Conservation (phyloP, 2,113 vertebrate species). For the Halichoerus grypus region DNA sequence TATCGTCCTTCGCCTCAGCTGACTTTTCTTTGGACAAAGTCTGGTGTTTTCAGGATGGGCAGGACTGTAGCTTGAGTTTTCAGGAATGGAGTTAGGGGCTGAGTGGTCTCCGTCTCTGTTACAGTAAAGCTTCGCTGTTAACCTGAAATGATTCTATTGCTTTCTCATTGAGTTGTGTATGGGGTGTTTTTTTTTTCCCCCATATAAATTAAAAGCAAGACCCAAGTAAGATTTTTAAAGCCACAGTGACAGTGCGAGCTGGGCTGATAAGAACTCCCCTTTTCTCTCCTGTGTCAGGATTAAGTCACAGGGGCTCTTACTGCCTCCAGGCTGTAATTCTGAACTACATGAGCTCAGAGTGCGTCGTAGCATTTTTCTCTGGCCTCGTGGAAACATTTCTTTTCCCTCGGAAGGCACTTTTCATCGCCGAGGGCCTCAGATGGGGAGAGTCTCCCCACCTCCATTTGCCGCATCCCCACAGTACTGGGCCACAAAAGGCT, state of each 20-base stretch:
- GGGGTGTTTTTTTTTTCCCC: background rate
- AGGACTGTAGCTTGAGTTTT: background rate
- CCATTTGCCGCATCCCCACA: background rate
- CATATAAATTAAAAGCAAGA: constrained; percentile 24
- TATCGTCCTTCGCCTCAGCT: constrained; percentile 57
- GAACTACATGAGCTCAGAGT: constrained; percentile 48
- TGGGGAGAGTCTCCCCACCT: background rate
- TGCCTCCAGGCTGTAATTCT: constrained; percentile 62
- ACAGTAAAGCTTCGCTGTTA: background rate
- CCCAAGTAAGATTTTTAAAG: constrained; percentile 52
- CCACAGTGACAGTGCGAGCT: background rate
- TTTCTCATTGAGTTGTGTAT: background rate
- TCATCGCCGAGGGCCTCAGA: background rate
- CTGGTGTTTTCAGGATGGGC: background rate
- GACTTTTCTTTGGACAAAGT: constrained; percentile 56
- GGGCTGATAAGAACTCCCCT: background rate
- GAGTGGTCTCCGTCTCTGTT: background rate
- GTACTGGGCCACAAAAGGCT: background rate
- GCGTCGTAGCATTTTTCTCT: background rate
- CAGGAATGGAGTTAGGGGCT: background rate
- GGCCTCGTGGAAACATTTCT: constrained; percentile 44
- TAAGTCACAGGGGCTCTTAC: constrained; percentile 55
- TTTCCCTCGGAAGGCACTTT: constrained; percentile 55
- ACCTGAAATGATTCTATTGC: constrained; percentile 29
- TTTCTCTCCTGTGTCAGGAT: constrained; percentile 63